These are phyloP conservation scores for Mesocentrotus franciscanus DNA, from an alignment of 53 echinoderm and acorn worm species.

Conservation along the genomic window DNA sequence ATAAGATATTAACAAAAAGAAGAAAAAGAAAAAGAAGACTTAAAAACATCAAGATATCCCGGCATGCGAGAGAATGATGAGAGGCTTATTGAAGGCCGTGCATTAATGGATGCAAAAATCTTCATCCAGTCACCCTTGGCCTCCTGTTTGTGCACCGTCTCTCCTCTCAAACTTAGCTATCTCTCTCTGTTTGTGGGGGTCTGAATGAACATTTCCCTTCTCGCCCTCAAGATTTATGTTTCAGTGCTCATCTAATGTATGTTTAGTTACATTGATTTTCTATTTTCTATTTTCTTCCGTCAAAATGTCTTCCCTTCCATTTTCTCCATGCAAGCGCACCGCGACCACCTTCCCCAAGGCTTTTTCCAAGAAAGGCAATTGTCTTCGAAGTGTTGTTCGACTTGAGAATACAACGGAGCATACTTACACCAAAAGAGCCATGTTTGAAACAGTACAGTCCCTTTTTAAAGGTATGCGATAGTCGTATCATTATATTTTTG, in stretches of 20 bases:
- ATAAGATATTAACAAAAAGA: neutral
- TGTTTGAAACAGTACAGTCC: too few species aligned
- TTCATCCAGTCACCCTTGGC: neutral
- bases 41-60: neutral
- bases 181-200: neutral
- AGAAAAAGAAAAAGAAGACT: neutral
- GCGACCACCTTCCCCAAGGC: neutral
- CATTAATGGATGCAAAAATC: constrained; percentile 22
- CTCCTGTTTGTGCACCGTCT: neutral
- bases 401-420: too few species aligned
- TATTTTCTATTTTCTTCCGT: neutral
- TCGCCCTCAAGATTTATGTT: neutral
- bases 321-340: neutral
- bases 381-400: neutral
- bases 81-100: constrained; percentile 12
- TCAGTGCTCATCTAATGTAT: constrained; percentile 6
- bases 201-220: neutral
- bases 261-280: constrained; percentile 3
- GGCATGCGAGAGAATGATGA: constrained; percentile 38
- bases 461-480: too few species aligned
- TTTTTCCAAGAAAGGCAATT: neutral
- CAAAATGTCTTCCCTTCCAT: neutral
- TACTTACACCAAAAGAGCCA: too few species aligned
- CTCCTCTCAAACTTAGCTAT: neutral
- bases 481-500: too few species aligned